These are phyloP conservation scores for Resseliella maxima DNA, from an alignment of 2,888 invertebrate genomes.

Conservation along the genomic window DNA sequence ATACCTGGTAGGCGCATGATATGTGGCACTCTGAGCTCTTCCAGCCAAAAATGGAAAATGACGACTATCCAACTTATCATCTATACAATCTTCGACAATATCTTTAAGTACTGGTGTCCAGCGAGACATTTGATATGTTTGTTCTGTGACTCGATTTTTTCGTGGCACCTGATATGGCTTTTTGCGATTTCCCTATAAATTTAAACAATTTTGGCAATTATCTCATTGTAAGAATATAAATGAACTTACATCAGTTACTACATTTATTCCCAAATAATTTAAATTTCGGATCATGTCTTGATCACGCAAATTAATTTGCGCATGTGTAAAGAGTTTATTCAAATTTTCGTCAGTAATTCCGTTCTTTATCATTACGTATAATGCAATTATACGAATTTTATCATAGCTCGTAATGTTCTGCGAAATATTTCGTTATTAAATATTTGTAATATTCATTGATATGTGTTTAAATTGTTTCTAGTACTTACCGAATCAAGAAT, in stretches of 20 bases:
- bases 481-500: constrained; percentile 88
- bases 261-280: constrained; percentile 92
- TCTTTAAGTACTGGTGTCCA: constrained; percentile 99
- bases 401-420: constrained; percentile 85
- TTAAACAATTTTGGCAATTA: background rate
- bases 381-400: constrained; percentile 96
- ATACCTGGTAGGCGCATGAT: constrained; percentile 90
- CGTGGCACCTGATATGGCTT: constrained; percentile 89
- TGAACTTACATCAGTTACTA: constrained; percentile 88
- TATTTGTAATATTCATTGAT: constrained; percentile 62
- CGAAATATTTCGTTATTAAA: constrained; percentile 35
- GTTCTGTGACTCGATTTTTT: constrained; percentile 96
- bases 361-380: constrained; percentile 98
- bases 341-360: constrained; percentile 98
- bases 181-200: constrained; percentile 79
- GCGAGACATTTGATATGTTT: constrained; percentile 98
- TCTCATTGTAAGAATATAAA: background rate
- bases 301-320: constrained; percentile 92
- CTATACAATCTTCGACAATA: constrained; percentile 97
- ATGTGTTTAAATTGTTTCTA: too few relatives aligned
- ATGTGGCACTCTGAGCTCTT: constrained; percentile 85
- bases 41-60: constrained; percentile 97
- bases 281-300: constrained; percentile 97
- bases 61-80: constrained; percentile 94
- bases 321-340: constrained; percentile 97